Evolutionary conservation across 92 coral and sea anemone species (phyloP).

Genomic region (Epizoanthus illoricatus): DNA sequence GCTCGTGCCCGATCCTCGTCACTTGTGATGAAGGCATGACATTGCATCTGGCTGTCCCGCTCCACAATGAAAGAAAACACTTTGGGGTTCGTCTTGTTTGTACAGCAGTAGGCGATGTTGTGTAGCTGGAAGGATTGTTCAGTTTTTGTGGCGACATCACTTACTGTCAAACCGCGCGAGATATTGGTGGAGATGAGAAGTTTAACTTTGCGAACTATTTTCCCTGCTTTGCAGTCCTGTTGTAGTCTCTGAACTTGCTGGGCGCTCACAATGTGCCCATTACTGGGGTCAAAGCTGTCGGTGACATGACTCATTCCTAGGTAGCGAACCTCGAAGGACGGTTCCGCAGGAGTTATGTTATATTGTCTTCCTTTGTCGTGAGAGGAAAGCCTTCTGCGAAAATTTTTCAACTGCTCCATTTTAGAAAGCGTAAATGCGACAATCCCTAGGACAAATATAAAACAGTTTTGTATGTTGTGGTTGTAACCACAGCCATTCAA

Average conservation of each 20-base stretch:
- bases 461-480: neutral
- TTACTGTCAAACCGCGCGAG: conserved; percentile 72
- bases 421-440: neutral
- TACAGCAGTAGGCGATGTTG: conserved; percentile 84
- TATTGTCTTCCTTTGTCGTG: conserved; percentile 63
- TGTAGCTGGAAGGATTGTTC: conserved; percentile 70
- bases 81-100: conserved; percentile 62
- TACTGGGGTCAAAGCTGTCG: conserved; percentile 49
- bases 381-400: conserved; percentile 60
- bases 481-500: neutral
- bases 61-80: conserved; percentile 84
- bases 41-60: conserved; percentile 69
- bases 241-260: conserved; percentile 56
- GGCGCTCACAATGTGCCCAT: conserved; percentile 44
- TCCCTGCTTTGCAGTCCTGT: conserved; percentile 33
- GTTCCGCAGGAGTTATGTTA: conserved; percentile 67
- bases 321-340: conserved; percentile 57
- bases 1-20: conserved; percentile 72
- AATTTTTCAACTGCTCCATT: conserved; percentile 57
- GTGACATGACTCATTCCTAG: conserved; percentile 57
- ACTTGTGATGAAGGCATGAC: conserved; percentile 77
- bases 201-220: conserved; percentile 58
- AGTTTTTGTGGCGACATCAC: conserved; percentile 61
- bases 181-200: conserved; percentile 75
- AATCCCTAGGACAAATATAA: neutral